Evolutionary conservation across 2,888 invertebrate genomes (phyloP).

Genomic region (Drosophila anceps): DNA sequence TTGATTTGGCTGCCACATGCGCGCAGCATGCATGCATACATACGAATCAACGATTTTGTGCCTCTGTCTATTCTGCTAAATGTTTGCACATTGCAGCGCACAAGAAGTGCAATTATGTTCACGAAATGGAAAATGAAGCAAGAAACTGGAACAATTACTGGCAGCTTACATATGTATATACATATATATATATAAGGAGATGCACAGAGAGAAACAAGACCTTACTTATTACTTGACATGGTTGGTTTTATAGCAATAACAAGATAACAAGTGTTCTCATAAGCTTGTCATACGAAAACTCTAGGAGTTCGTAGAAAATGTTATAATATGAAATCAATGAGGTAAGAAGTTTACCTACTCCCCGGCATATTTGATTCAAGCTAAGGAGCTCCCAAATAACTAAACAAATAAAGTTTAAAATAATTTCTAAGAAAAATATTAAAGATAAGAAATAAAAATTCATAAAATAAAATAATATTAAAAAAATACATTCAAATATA

Average conservation of each 20-base stretch:
- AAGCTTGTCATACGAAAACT: constrained; percentile 25
- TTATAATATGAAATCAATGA: neutral
- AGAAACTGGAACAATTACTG: constrained; percentile 72
- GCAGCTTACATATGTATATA: constrained; percentile 30
- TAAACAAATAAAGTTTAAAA: constrained; percentile 26
- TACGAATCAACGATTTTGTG: neutral
- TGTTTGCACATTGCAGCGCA: constrained; percentile 64
- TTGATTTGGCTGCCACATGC: constrained; percentile 63
- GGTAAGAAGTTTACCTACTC: constrained; percentile 10
- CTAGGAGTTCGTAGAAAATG: constrained; percentile 12
- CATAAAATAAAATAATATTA: too few species aligned
- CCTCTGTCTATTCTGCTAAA: constrained; percentile 23
- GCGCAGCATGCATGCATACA: constrained; percentile 22
- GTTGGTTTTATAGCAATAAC: constrained; percentile 29
- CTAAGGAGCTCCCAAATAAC: constrained; percentile 41
- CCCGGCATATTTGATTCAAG: neutral
- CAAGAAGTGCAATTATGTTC: constrained; percentile 80
- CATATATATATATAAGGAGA: neutral
- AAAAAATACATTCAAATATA: too few species aligned
- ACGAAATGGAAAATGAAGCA: constrained; percentile 74
- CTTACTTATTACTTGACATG: constrained; percentile 54
- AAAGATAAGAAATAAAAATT: too few species aligned
- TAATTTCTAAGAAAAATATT: neutral
- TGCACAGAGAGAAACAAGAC: neutral
- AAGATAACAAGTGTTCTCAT: constrained; percentile 32